These are phyloP conservation scores for Emesis russula DNA, from an alignment of 2,888 invertebrate genomes.

Conservation along the genomic window DNA sequence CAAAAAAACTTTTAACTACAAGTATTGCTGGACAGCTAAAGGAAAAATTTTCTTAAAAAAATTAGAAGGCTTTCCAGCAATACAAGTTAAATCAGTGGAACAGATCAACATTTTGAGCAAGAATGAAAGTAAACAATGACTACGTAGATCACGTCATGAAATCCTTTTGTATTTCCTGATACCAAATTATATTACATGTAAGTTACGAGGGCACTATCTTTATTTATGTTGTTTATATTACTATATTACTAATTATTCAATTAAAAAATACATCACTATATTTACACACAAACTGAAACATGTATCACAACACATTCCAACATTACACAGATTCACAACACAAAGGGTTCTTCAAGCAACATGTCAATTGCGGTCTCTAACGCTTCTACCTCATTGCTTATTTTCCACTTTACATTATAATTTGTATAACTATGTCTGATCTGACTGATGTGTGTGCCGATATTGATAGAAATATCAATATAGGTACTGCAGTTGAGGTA, in stretches of 20 bases:
- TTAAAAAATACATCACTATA: background rate
- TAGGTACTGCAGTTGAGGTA: background rate
- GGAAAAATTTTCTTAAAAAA: background rate
- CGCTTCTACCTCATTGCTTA: background rate
- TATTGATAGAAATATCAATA: conserved; percentile 13
- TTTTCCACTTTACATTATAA: background rate
- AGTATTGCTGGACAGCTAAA: background rate
- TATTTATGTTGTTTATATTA: background rate
- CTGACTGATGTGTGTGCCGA: background rate
- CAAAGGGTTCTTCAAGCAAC: background rate
- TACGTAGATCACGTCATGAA: background rate
- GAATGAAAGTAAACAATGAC: background rate
- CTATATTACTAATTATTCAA: background rate
- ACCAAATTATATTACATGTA: background rate
- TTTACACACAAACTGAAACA: background rate
- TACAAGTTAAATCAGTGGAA: background rate
- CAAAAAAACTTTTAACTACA: background rate
- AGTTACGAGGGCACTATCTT: background rate
- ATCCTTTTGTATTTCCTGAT: background rate
- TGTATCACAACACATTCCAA: background rate
- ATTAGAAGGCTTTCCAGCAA: background rate
- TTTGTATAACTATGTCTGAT: background rate
- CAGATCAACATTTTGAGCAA: background rate
- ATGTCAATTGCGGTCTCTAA: background rate
- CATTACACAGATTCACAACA: background rate